Evolutionary conservation across 2,797 vertebrate species (phyloP).

Genomic region (Muscicapa comitata): DNA sequence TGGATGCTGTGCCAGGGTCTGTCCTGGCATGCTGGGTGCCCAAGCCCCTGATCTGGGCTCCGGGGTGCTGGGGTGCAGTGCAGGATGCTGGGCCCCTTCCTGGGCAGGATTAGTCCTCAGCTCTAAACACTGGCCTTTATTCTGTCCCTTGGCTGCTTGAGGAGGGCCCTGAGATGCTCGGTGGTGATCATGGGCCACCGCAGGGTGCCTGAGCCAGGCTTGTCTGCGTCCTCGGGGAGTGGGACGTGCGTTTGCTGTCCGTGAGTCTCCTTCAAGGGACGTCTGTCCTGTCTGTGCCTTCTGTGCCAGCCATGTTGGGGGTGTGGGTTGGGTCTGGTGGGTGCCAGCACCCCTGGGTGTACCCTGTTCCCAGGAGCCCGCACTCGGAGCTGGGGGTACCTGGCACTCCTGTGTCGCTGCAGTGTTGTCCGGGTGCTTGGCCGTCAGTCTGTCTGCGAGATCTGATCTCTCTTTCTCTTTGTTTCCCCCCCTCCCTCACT

Average conservation of each 20-base stretch:
- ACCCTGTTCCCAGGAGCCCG: neutral
- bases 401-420: neutral
- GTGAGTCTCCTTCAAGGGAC: slow-evolving; percentile 1
- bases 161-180: neutral
- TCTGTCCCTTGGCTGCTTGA: neutral
- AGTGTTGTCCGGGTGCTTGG: slow-evolving; percentile 42
- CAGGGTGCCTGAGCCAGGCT: neutral
- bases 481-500: neutral
- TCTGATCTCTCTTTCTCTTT: slow-evolving; percentile 57
- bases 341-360: neutral
- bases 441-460: slow-evolving; percentile 8
- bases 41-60: neutral
- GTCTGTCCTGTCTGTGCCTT: slow-evolving; percentile 31
- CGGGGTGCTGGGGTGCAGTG: accelerated
- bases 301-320: neutral
- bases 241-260: slow-evolving; percentile 27
- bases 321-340: neutral
- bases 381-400: neutral
- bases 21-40: neutral
- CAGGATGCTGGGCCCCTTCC: neutral
- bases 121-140: neutral
- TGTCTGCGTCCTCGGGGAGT: neutral
- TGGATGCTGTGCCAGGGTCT: neutral
- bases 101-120: neutral
- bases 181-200: accelerated